These are phyloP conservation scores for Aviceda subcristata DNA, from an alignment of 2,113 vertebrate species.

Conservation along the genomic window DNA sequence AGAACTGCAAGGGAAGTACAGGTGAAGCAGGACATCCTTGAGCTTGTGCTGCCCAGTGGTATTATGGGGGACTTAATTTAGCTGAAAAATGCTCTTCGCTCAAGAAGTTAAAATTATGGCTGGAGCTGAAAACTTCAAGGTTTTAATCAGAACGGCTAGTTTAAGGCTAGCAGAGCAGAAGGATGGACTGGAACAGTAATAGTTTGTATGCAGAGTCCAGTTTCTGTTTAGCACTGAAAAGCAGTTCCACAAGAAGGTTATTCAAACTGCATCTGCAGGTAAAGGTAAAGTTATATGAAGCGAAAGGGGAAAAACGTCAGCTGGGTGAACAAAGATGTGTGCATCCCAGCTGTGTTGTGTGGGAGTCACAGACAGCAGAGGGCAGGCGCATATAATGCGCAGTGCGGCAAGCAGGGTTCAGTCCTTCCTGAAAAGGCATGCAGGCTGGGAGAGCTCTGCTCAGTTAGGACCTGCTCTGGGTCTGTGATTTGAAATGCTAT, in stretches of 20 bases:
- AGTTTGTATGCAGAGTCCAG: fast-evolving
- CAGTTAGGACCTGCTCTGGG: fast-evolving
- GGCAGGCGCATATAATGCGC: not conserved
- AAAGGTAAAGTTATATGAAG: not conserved
- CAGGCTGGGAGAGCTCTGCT: not conserved
- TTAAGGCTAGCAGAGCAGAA: not conserved
- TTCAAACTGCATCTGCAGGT: not conserved
- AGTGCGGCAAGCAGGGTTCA: fast-evolving
- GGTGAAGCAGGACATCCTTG: not conserved
- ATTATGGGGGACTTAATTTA: not conserved
- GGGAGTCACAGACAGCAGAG: slow-evolving; percentile 42
- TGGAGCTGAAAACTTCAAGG: not conserved
- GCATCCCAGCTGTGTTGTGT: not conserved
- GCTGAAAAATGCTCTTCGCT: not conserved
- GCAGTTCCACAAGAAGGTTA: not conserved
- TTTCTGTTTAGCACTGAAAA: not conserved
- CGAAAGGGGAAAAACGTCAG: not conserved
- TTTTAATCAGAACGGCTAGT: not conserved
- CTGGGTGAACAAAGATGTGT: not conserved
- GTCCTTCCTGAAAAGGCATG: fast-evolving
- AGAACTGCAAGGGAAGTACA: not conserved
- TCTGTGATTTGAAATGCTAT: too few relatives aligned
- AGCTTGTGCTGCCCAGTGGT: not conserved
- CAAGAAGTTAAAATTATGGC: not conserved
- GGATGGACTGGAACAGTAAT: not conserved